Percentiles rank a stretch among this genome's conserved stretches.
Evolutionary conservation across 2,888 invertebrate genomes (phyloP).

Genomic region (Platypus cylindrus): DNA sequence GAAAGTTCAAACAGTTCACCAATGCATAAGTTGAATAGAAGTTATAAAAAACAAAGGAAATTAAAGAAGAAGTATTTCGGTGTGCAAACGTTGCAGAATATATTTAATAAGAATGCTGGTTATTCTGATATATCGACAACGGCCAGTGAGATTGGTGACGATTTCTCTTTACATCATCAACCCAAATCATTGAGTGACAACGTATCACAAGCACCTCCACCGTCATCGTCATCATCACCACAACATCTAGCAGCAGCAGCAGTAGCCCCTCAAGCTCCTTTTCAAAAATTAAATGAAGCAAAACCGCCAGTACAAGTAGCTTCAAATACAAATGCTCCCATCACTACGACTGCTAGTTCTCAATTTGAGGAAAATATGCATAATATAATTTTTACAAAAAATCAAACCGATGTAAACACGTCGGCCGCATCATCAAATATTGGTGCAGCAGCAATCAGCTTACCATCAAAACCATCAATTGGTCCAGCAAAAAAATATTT

Average conservation of each 20-base stretch:
- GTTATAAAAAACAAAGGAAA: slow-evolving; percentile 33
- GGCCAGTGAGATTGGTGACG: slow-evolving; percentile 31
- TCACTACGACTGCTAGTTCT: slow-evolving; percentile 27
- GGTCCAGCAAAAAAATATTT: slow-evolving; percentile 30
- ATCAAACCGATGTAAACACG: slow-evolving; percentile 20
- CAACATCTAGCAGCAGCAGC: too few relatives aligned
- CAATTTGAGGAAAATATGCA: slow-evolving; percentile 37
- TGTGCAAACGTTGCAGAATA: slow-evolving; percentile 38
- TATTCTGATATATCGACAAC: slow-evolving; percentile 36
- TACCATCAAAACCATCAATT: slow-evolving; percentile 16
- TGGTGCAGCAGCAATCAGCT: slow-evolving; percentile 10
- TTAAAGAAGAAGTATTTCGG: slow-evolving; percentile 39
- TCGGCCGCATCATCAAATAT: slow-evolving; percentile 6
- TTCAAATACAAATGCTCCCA: slow-evolving; percentile 6
- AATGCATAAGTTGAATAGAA: slow-evolving; percentile 38
- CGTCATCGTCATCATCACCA: too few relatives aligned
- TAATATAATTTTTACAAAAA: slow-evolving; percentile 33
- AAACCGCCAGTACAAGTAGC: slow-evolving; percentile 5
- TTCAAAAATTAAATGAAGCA: slow-evolving; percentile 3
- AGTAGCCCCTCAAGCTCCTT: not conserved
- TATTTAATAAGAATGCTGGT: slow-evolving; percentile 34
- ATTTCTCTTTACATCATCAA: slow-evolving; percentile 12
- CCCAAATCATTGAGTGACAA: too few relatives aligned
- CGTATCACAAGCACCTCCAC: too few relatives aligned
- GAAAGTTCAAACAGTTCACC: slow-evolving; percentile 41